Evolutionary conservation across 2,888 invertebrate species (phyloP).

Genomic region (Vesta saturnalis): DNA sequence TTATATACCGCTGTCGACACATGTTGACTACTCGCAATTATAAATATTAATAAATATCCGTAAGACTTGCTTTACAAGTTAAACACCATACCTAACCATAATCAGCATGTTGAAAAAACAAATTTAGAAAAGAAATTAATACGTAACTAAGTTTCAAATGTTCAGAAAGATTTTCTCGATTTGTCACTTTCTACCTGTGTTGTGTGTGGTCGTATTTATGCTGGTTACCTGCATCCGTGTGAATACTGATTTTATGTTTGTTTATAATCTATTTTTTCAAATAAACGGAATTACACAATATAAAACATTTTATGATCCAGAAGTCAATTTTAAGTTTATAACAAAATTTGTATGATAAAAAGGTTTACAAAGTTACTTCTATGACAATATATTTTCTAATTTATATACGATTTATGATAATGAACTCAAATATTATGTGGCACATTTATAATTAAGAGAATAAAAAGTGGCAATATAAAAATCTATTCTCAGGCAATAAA

Average conservation of each 20-base stretch:
- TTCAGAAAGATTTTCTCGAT: constrained; percentile 15
- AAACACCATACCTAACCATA: constrained; percentile 2
- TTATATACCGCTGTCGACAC: constrained; percentile 46
- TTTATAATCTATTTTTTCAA: constrained; percentile 12
- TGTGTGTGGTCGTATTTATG: constrained; percentile 35
- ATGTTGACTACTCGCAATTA: constrained; percentile 39
- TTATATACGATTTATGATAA: no score
- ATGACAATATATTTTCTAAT: no score
- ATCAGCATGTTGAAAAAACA: constrained; percentile 21
- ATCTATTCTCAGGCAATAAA: no score
- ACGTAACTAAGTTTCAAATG: constrained; percentile 7
- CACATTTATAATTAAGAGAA: no score
- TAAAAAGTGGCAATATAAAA: no score
- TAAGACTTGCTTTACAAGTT: constrained; percentile 5
- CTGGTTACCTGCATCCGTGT: constrained; percentile 19
- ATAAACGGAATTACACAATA: constrained; percentile 23
- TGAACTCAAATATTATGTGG: no score
- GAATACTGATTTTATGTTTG: constrained; percentile 19
- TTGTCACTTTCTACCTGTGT: constrained; percentile 37
- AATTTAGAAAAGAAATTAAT: constrained; percentile 17
- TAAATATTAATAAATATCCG: constrained; percentile 35
- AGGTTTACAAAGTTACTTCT: no score
- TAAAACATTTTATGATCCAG: constrained; percentile 21
- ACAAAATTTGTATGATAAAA: constrained; percentile 14
- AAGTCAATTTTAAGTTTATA: constrained; percentile 16